Conservation (phyloP, 2,888 invertebrate species). For the Prosapia bicincta region DNA sequence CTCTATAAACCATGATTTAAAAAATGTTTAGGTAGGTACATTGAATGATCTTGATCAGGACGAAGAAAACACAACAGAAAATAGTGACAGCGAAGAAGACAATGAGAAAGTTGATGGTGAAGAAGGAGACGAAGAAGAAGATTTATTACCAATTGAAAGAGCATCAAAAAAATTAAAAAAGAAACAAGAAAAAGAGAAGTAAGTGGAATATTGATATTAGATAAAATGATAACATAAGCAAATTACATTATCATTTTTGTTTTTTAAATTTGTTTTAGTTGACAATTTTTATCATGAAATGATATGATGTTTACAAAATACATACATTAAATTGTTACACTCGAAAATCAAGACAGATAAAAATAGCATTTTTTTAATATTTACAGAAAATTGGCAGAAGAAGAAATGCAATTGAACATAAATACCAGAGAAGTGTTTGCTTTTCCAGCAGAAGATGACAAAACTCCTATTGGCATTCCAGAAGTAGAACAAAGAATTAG, state of each 20-base stretch:
- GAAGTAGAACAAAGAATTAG: slow-evolving; percentile 87
- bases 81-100: slow-evolving; percentile 37
- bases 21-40: slow-evolving; percentile 37
- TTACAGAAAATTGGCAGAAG: slow-evolving; percentile 65
- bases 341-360: too few relatives aligned
- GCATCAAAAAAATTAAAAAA: slow-evolving; percentile 72
- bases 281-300: too few relatives aligned
- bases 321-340: too few relatives aligned
- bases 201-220: slow-evolving; percentile 37
- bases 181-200: slow-evolving; percentile 63
- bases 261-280: too few relatives aligned
- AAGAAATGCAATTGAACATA: slow-evolving; percentile 73
- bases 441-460: slow-evolving; percentile 73
- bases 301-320: too few relatives aligned
- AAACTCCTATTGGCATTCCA: slow-evolving; percentile 70
- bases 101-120: slow-evolving; percentile 46
- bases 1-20: slow-evolving; percentile 38
- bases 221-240: too few relatives aligned
- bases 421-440: slow-evolving; percentile 70
- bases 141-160: slow-evolving; percentile 83
- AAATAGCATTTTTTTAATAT: too few relatives aligned
- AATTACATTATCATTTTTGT: too few relatives aligned
- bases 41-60: slow-evolving; percentile 34
- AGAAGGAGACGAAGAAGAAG: slow-evolving; percentile 58
- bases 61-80: slow-evolving; percentile 15